Percentiles rank a stretch among this genome's conserved stretches.
Conservation (phyloP, 2,797 vertebrate genomes). For the Helostoma temminkii region DNA sequence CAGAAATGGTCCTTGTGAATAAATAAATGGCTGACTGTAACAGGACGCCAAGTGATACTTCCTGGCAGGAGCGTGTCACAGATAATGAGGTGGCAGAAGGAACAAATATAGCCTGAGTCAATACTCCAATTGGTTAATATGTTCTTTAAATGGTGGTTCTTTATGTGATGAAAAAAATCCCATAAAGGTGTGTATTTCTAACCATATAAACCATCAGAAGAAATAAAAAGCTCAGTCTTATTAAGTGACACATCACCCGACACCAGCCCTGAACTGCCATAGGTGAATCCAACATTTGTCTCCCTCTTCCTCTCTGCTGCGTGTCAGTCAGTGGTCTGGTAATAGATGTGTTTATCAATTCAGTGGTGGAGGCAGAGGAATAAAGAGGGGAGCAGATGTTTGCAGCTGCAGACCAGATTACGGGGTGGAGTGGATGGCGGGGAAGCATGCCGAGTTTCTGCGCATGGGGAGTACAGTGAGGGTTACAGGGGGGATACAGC, state of each 20-base stretch:
- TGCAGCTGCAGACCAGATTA: slow-evolving; percentile 89
- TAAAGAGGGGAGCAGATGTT: slow-evolving; percentile 83
- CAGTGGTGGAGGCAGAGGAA: slow-evolving; percentile 76
- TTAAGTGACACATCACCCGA: slow-evolving; percentile 13
- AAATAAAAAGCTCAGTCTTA: slow-evolving; percentile 26
- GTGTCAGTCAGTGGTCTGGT: slow-evolving; percentile 78
- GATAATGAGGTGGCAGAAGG: slow-evolving; percentile 58
- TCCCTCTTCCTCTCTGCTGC: slow-evolving; percentile 64
- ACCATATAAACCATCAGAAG: background rate
- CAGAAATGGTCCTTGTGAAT: slow-evolving; percentile 83
- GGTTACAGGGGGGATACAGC: slow-evolving; percentile 83
- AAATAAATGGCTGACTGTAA: slow-evolving; percentile 78
- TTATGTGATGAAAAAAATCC: slow-evolving; percentile 28
- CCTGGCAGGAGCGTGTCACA: slow-evolving; percentile 68
- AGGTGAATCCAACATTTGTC: slow-evolving; percentile 70
- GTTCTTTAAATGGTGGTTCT: background rate
- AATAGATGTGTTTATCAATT: slow-evolving; percentile 86
- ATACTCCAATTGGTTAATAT: slow-evolving; percentile 24
- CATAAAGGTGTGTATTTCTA: slow-evolving; percentile 15
- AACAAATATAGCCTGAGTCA: slow-evolving; percentile 26
- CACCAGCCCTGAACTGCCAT: slow-evolving; percentile 20
- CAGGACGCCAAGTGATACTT: slow-evolving; percentile 76
- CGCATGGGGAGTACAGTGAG: slow-evolving; percentile 62
- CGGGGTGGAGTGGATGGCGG: slow-evolving; percentile 83
- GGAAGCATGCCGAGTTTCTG: slow-evolving; percentile 69